phyloP scores from a whole-genome alignment of 1,140 invertebrate species.

The Chironomus tepperi region DNA sequence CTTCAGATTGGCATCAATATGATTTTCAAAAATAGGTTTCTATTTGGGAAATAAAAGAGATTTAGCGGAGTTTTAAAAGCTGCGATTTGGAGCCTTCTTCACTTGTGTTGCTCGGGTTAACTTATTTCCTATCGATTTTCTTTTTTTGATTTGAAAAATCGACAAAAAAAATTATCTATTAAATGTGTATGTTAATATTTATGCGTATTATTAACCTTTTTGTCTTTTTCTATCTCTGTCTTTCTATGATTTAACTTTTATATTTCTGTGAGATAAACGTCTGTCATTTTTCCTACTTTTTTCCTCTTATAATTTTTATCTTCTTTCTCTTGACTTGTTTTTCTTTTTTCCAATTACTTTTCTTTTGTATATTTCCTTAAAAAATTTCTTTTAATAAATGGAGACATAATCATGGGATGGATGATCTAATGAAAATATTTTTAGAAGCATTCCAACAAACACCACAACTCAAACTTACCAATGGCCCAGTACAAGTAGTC shows the following conservation, averaged over 20 bases:
- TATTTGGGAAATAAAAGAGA: too few relatives aligned
- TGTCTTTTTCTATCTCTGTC: not conserved
- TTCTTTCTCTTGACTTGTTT: not conserved
- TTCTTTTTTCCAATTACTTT: conserved; percentile 7
- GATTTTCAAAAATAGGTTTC: too few relatives aligned
- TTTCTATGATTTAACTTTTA: not conserved
- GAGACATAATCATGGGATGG: conserved; percentile 6
- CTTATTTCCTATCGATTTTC: too few relatives aligned
- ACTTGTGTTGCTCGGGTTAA: too few relatives aligned
- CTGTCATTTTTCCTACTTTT: not conserved
- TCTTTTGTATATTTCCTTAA: conserved; percentile 6
- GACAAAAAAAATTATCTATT: too few relatives aligned
- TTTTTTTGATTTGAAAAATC: too few relatives aligned
- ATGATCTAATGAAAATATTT: conserved; percentile 25
- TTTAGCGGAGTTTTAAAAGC: too few relatives aligned
- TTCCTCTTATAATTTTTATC: not conserved
- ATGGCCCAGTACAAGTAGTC: conserved; percentile 55
- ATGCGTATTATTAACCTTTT: not conserved
- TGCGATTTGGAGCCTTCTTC: too few relatives aligned
- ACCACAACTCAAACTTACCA: conserved; percentile 53
- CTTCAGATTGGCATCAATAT: too few relatives aligned
- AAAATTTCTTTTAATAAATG: not conserved
- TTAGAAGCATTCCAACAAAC: conserved; percentile 48
- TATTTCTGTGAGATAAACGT: not conserved
- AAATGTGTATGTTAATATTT: too few relatives aligned